phyloP scores from a whole-genome alignment of 1,140 invertebrate genomes.

The Meloidogyne exigua region DNA sequence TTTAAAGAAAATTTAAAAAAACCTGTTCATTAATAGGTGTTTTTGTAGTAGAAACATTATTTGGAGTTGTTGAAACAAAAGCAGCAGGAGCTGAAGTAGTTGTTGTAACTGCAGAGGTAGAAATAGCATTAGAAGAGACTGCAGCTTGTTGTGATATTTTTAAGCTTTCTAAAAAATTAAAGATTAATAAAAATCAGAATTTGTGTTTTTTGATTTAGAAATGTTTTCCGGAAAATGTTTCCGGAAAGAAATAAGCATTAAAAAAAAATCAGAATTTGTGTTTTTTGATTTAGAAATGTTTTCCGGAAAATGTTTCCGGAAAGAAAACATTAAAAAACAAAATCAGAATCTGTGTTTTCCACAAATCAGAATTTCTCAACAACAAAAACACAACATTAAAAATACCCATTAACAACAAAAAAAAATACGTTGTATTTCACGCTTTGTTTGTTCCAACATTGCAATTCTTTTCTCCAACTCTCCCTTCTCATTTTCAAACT shows the following conservation, averaged over 20 bases:
- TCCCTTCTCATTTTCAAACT: constrained; percentile 32
- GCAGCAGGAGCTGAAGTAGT: not conserved
- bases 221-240: not conserved
- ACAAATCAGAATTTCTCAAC: no score
- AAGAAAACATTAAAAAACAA: not conserved
- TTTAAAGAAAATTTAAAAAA: not conserved
- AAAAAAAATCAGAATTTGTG: not conserved
- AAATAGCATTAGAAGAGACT: not conserved
- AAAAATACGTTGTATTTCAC: constrained; percentile 32
- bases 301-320: not conserved
- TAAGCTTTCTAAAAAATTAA: constrained; percentile 23
- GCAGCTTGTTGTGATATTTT: constrained; percentile 32
- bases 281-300: not conserved
- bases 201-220: not conserved
- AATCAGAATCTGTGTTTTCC: not conserved
- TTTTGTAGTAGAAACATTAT: not conserved
- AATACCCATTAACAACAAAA: no score
- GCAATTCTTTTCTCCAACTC: constrained; percentile 32
- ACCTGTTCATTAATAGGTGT: not conserved
- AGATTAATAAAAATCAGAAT: not conserved
- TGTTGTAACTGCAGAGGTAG: not conserved
- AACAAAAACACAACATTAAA: no score
- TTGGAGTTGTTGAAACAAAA: not conserved
- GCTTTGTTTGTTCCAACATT: constrained; percentile 31
- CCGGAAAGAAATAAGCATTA: no score